Evolutionary conservation across 2,113 vertebrate genomes (phyloP), one percentile per base, ranked within the genome.

Genomic region (Dicentrarchus labrax): DNA sequence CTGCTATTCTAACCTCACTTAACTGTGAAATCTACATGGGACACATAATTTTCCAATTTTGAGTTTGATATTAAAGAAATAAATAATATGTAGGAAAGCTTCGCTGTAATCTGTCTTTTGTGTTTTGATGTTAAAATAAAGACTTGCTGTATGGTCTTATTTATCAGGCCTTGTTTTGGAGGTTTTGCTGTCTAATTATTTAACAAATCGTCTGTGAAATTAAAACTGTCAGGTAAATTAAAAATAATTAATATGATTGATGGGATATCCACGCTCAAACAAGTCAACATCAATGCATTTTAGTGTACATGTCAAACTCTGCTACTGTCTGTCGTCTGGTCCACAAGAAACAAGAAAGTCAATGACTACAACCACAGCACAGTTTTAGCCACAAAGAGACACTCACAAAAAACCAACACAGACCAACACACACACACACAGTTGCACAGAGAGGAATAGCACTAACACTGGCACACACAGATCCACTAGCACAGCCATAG

Each of bases 401-500:
- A 91, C 68, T 78, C 84, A 94, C 90, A 76, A 84, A 76, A 80
- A 89, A 82, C 82, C 80, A 79, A 72, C 84, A 93, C 84, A 87
- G 77, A 92, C 83, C n/a, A 78, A 76, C 74, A 84, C 64, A 86
- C 68, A 86, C 77, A 88, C 74, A 91, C 76, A 92, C 65, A 87
- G 67, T 78, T 80, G 82, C 91, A 93, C 86, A 93, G 82, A 91
- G 83, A 94, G 92, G 89, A 83, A 80, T 83, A 90, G 91, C 93
- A 93, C 91, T 91, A 89, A 93, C 91, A 94, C 93, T 90, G 93
- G 92, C 92, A 92, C 93, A 93, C 90, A 94, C 93, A 91, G 91
- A 92, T 85, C 89, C 90, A 94, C 88, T 84, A 92, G 92, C 94
- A 93, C 92, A 92, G 93, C 90, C 94, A 90, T 82, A 85, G 91